Evolutionary conservation across 2,888 invertebrate species (phyloP), one percentile per base, ranked within the genome.

Genomic region (Drosophila dives): DNA sequence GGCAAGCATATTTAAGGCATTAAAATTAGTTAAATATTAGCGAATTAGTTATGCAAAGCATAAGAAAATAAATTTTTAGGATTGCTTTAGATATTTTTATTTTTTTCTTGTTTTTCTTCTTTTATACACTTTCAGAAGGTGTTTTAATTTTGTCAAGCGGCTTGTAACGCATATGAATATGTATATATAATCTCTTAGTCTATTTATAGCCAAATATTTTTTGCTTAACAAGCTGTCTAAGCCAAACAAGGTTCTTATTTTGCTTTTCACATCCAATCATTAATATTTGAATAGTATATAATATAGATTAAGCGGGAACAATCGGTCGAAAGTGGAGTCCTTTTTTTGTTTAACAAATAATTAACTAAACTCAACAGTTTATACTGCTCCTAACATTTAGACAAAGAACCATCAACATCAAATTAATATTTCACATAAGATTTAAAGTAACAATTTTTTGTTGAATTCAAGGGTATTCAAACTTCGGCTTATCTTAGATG

Each of bases 51-150:
- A 40, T 29, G 29, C 29, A 29, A 29, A n/a, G 10, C 40, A 40
- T 40, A 40, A 10, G 17, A n/a, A 40, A n/a, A 40, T 4, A 40
- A 8, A n/a, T n/a, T 40, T 40, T 40, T 17, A n/a, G 10, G 4
- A 40, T 40, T 38, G 17, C 17, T 38, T 17, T 38, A 38, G 8
- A 10, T 45, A 42, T 12, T 12, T 20, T 0, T 12, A 45, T 15
- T 15, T 34, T 45, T 17, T 29, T 42, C n/a, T 45, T 64, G 54
- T 50, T 71, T 61, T n/a, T 48, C 42, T 50, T 64, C 5, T 45
- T 45, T 2, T 20, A 20, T 45, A 23, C 7, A 6, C 45, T 45
- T 20, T 1, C 1, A 1, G 3, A 20, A 6, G 1, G n/a, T 6
- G 6, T 1, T 45, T 10, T 59, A 34, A 45, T 20, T 20, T 20